Percentiles rank a stretch among this genome's conserved stretches.
These are phyloP conservation scores for Thaumatotibia leucotreta DNA, from an alignment of 1,140 invertebrate genomes.

Conservation along the genomic window DNA sequence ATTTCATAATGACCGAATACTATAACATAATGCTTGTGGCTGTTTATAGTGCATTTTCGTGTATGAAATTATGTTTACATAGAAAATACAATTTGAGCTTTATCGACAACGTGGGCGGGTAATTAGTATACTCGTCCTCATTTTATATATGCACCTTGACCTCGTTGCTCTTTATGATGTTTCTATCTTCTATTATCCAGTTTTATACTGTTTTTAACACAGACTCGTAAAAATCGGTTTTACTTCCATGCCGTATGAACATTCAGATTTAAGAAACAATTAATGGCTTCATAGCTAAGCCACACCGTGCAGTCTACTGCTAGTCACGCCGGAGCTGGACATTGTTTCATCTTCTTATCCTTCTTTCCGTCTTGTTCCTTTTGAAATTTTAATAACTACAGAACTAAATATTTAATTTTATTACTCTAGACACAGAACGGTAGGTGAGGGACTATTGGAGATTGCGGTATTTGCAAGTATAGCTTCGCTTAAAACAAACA, in stretches of 20 bases:
- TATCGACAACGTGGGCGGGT: constrained; percentile 36
- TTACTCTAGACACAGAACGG: too few relatives aligned
- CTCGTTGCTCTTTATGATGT: constrained; percentile 53
- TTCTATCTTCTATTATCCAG: constrained; percentile 47
- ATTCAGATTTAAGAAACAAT: too few relatives aligned
- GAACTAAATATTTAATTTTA: too few relatives aligned
- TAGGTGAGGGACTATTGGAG: too few relatives aligned
- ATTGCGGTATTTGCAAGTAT: too few relatives aligned
- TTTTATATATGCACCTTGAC: constrained; percentile 64
- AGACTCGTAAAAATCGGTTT: constrained; percentile 44
- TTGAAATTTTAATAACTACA: too few relatives aligned
- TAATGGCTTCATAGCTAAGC: not conserved
- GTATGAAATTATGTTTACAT: not conserved
- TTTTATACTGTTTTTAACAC: constrained; percentile 60
- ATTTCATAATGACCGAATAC: not conserved
- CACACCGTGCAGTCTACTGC: not conserved
- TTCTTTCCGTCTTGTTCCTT: too few relatives aligned
- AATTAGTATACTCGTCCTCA: constrained; percentile 61
- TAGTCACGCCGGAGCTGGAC: too few relatives aligned
- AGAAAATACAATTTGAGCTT: not conserved
- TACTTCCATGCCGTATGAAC: not conserved
- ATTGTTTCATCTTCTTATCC: too few relatives aligned
- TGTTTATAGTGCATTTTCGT: not conserved
- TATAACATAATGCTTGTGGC: not conserved
- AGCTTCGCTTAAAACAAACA: too few relatives aligned